Base-by-base conservation (phyloP, 2,113 vertebrate genomes). In the Pterocles gutturalis region DNA sequence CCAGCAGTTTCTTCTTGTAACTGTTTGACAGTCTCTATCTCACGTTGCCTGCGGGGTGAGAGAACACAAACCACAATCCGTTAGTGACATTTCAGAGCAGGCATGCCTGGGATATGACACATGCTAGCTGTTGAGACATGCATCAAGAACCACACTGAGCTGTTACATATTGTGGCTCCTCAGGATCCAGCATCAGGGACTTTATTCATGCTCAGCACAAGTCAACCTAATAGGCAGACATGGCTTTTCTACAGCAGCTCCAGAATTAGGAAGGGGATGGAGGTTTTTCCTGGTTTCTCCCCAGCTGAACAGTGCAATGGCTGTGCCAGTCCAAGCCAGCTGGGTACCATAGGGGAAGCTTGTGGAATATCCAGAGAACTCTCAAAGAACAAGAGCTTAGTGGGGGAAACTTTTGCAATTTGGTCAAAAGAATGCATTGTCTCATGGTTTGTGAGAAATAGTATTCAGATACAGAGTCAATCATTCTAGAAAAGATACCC, bases 31-130 rank as follows among this genome's bases (percentile, higher is more conserved):
- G 91, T 29, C 91, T 98, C 97, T 55, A 95, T 53, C 64, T 98
- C 93, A 1, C 80, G 90, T 38, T 94, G 93, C 64, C 97, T 98
- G 92, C 2, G 1, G 86, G 60, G 67, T 9, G 49, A 84, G 81
- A 93, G 83, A 83, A 11, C 65, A 26, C 79, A 97, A 97, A 97
- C 96, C 96, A 83, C 96, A 97, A 87, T 85, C 34, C n/a, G 22
- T 78, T 17, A 62, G 76, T 96, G 97, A 95, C 88, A 13, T 81
- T 95, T 91, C 6, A 60, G 83, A 82, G 85, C 54, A 18, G 67
- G 66, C 86, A 86, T 87, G 83, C 69, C 84, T 4, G 1, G 60
- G 83, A 83, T 81, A 57, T 38, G 77, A 75, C 76, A 81, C 70
- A 8, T 4, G 1, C 43, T 15, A 11, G 10, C 29, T 34, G 17